A percentile compares a stretch with the other conserved stretches of the same genome.
These are phyloP conservation scores for Stegastes partitus DNA, from an alignment of 2,113 vertebrate genomes.

Conservation along the genomic window DNA sequence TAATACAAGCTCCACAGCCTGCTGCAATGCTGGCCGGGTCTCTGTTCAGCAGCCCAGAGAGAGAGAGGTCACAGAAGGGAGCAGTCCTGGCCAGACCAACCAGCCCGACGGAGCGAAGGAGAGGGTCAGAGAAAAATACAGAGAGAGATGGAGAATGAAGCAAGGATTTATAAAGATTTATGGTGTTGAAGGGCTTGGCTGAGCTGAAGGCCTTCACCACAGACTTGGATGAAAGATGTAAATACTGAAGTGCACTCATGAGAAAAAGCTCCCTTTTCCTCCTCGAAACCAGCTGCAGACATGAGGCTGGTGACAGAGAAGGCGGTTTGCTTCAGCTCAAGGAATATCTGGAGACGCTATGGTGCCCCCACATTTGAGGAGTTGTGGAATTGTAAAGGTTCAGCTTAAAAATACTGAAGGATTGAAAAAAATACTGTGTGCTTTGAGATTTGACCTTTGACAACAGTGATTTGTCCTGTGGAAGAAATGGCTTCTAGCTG, in stretches of 20 bases:
- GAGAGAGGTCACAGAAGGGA: conserved; percentile 50
- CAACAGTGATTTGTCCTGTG: not conserved
- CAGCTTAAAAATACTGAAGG: not conserved
- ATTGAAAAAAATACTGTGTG: not conserved
- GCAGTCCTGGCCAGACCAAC: conserved; percentile 39
- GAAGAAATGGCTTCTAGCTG: conserved; percentile 7
- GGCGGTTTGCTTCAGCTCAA: conserved; percentile 34
- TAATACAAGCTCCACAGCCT: conserved; percentile 69
- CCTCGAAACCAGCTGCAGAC: conserved; percentile 52
- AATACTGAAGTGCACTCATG: conserved; percentile 68
- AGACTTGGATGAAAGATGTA: conserved; percentile 70
- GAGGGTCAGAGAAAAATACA: conserved; percentile 31
- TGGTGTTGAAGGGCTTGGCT: conserved; percentile 55
- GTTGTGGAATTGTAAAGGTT: not conserved
- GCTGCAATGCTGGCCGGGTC: conserved; percentile 59
- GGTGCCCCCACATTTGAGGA: not conserved
- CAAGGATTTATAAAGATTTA: conserved; percentile 71
- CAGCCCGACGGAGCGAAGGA: conserved; percentile 22
- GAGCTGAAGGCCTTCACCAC: conserved; percentile 57
- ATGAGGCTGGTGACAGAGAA: conserved; percentile 48
- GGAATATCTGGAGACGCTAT: conserved; percentile 16
- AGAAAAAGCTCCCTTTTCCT: conserved; percentile 50
- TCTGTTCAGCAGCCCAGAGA: conserved; percentile 51
- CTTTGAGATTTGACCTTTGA: too few relatives aligned
- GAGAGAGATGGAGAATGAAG: conserved; percentile 46